Base-by-base conservation (phyloP, 2,113 vertebrate genomes). In the Motacilla tschutschensis region DNA sequence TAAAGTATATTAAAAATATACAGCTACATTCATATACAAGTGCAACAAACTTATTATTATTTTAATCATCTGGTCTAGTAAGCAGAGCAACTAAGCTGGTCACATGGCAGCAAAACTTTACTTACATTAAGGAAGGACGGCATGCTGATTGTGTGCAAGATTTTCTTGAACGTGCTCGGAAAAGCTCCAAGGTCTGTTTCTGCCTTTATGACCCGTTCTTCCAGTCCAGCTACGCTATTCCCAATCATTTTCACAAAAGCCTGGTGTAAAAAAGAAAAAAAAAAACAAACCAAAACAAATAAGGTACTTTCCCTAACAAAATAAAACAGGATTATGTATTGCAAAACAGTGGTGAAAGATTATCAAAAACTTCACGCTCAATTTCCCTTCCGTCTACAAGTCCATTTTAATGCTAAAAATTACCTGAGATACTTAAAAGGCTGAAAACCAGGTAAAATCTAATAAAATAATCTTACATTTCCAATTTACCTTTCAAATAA, bases 211-310 rank as follows among this genome's bases (percentile, higher is more conserved):
- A 99, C 98, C 60, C 98, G 98, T 82, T 98, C 98, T 93, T 99
- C 99, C 98, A 99, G 96, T 18, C 95, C 94, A 75, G 92, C 96
- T 60, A 99, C 98, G 0, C 97, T 97, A 77, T 95, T 92, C 66
- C 97, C 98, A n/a, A 99, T 91, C 98, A 98, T 98, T 87, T 98
- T 97, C 63, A 99, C 98, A 96, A 99, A 99, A 70, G 97, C 96
- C 98, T 98, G 66, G 31, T 17, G 10, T 9, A 35, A 48, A 66
- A 84, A 46, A 46, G n/a, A 50, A 5, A 0, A n/a, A 9, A 9
- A 5, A 4, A 0, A n/a, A 44, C 9, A 44, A 1, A 1, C 3
- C 4, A 47, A 36, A 58, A 54, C 10, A 86, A 76, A 54, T 12
- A 11, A 7, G 47, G 26, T 14, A 12, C 55, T 50, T 82, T 43